phyloP scores from a whole-genome alignment of 37 sponge, comb jelly and placozoan genomes.

The Crambe crambe region DNA sequence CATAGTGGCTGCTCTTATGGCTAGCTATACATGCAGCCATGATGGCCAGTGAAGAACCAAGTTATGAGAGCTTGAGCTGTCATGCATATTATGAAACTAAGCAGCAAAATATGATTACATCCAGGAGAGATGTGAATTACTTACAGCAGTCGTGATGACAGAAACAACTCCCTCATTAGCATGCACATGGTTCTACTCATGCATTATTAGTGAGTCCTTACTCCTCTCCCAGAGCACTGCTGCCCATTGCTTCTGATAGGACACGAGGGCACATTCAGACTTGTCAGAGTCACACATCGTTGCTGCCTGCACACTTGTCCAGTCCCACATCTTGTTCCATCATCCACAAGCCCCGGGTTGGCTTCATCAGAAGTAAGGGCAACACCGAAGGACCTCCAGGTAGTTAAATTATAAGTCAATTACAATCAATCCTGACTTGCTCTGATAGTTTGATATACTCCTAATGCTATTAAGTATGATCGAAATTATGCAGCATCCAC shows the following conservation, averaged over 20 bases:
- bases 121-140: no score
- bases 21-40: neutral
- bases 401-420: no score
- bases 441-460: no score
- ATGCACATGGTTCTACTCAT: no score
- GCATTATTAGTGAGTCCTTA: neutral
- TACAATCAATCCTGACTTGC: no score
- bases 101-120: no score
- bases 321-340: conserved; percentile 43
- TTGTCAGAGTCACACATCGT: conserved; percentile 6
- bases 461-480: no score
- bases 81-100: neutral
- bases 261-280: conserved; percentile 2
- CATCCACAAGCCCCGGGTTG: conserved; percentile 38
- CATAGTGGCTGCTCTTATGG: neutral
- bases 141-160: no score
- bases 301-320: neutral
- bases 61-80: neutral
- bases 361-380: conserved; percentile 1
- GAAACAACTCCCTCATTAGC: no score
- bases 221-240: conserved; percentile 69
- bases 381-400: conserved; percentile 30
- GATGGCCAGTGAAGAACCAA: neutral
- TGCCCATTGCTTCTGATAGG: conserved; percentile 41
- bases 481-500: neutral